Percentiles rank a stretch among this genome's conserved stretches.
Conservation (phyloP, 2,113 vertebrate species). For the Chrysochloris asiatica region DNA sequence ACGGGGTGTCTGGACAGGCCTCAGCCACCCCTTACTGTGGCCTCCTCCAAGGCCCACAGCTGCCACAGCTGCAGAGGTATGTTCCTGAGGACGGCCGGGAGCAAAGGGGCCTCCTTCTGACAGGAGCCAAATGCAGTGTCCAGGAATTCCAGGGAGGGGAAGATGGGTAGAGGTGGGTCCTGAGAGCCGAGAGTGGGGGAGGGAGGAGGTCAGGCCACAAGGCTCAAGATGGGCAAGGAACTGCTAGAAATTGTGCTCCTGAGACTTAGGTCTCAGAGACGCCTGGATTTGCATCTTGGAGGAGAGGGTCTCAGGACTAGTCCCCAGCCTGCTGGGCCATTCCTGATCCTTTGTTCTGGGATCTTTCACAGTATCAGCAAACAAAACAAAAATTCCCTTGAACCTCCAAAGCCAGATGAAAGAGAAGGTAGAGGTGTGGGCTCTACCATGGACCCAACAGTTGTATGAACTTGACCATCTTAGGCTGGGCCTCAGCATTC, state of each 20-base stretch:
- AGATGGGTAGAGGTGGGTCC: not conserved
- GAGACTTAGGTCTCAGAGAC: not conserved
- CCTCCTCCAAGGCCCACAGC: not conserved
- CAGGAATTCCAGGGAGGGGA: not conserved
- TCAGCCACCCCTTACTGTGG: not conserved
- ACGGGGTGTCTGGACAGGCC: not conserved
- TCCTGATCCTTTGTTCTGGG: not conserved
- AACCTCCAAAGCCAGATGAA: not conserved
- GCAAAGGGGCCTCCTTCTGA: not conserved
- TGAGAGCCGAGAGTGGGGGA: fast-evolving
- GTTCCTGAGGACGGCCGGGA: not conserved
- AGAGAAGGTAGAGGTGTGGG: not conserved
- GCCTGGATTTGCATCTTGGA: not conserved
- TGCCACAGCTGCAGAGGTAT: slow-evolving; percentile 25
- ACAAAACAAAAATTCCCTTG: not conserved
- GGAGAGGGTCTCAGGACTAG: not conserved
- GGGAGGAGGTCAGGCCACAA: not conserved
- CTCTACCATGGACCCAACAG: not conserved
- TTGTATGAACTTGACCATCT: not conserved
- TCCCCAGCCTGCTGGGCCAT: not conserved
- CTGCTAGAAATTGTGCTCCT: not conserved
- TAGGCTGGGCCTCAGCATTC: not conserved
- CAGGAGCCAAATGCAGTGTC: not conserved
- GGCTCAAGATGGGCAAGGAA: not conserved
- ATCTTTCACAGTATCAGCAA: not conserved